Conservation (phyloP, 2,113 vertebrate species). For the Orientallactaga bullata region DNA sequence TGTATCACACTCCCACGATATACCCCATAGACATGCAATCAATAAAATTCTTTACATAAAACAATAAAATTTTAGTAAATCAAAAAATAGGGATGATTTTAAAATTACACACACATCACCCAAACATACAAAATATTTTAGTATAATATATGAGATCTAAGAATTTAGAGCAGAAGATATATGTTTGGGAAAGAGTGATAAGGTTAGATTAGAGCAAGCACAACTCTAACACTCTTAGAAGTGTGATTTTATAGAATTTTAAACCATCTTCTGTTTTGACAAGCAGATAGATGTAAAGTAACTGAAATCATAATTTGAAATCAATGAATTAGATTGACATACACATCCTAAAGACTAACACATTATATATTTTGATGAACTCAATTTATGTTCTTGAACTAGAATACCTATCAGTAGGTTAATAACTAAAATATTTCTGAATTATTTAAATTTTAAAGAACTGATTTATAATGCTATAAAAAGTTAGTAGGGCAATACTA, state of each 20-base stretch:
- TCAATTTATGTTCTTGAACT: constrained; percentile 12
- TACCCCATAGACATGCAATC: background rate
- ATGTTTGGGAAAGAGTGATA: background rate
- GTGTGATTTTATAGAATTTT: constrained; percentile 23
- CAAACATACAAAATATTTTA: background rate
- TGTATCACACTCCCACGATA: too few species aligned
- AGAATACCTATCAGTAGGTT: background rate
- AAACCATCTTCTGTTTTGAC: background rate
- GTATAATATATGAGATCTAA: background rate
- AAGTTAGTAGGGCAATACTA: constrained; percentile 45
- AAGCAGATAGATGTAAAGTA: background rate
- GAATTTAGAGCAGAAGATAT: background rate
- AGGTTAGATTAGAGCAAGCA: background rate
- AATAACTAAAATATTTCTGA: background rate
- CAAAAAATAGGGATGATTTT: background rate
- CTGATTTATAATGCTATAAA: constrained; percentile 43
- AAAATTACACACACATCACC: background rate
- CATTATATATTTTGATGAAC: background rate
- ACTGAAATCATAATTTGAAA: constrained; percentile 28
- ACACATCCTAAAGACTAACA: background rate
- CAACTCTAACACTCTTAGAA: background rate
- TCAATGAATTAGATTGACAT: background rate
- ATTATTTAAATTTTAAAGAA: constrained; percentile 39
- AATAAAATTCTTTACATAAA: background rate
- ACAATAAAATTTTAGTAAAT: background rate